A percentile compares a stretch with the other conserved stretches of the same genome.
Evolutionary conservation across 2,888 invertebrate species (phyloP).

Genomic region (Gerris lacustris): DNA sequence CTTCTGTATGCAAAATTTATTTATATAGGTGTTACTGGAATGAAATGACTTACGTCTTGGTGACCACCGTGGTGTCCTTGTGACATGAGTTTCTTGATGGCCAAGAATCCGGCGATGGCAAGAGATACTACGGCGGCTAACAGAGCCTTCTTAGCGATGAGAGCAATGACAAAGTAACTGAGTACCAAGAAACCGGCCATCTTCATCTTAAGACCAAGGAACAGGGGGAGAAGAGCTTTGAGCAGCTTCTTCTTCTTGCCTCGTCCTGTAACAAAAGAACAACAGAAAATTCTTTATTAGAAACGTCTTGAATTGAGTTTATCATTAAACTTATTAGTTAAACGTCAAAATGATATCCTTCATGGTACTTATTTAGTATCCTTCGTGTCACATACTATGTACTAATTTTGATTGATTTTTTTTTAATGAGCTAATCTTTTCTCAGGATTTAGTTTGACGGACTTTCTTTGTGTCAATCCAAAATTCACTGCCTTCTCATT

Average conservation of each 20-base stretch:
- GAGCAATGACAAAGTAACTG: conserved; percentile 45
- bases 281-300: conserved; percentile 1
- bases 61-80: conserved; percentile 28
- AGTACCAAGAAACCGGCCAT: conserved; percentile 44
- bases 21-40: no score
- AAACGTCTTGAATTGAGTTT: not conserved
- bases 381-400: no score
- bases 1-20: no score
- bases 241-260: conserved; percentile 46
- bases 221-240: conserved; percentile 45
- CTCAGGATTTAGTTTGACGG: no score
- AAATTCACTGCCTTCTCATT: no score
- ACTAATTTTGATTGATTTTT: no score
- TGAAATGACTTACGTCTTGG: conserved; percentile 28
- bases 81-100: conserved; percentile 32
- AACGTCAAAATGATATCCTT: no score
- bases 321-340: no score
- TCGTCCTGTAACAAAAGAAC: conserved; percentile 38
- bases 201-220: conserved; percentile 48
- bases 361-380: no score
- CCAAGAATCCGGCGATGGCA: conserved; percentile 45
- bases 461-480: no score
- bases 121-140: conserved; percentile 47
- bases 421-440: no score
- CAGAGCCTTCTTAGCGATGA: conserved; percentile 53